Base-by-base conservation (phyloP, 1,140 invertebrate genomes). In the Leptonema lineaticorne region DNA sequence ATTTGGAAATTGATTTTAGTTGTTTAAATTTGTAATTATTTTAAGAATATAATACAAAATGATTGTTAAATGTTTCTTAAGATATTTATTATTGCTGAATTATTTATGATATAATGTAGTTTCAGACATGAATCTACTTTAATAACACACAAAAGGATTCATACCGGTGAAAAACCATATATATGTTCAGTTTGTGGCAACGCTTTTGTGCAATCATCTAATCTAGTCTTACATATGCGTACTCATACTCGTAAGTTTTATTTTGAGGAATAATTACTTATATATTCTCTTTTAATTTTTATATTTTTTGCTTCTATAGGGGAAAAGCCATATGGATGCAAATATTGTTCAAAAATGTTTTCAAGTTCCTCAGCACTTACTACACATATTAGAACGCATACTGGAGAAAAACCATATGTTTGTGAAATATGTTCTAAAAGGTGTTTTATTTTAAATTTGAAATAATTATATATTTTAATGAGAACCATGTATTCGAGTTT, bases 191-290 rank as follows among this genome's bases (percentile, higher is more conserved):
- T 84, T 20, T 86, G 85, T 64, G 82, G 82, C 2, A 84, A 83
- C 69, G 79, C 79, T 0, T 88, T 87, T 68, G 79, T 87, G 60
- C 88, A 89, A 20, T 85, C 87, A 6, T 91, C 91, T n/a, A 88
- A 92, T 70, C 86, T 94, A 82, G 91, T 88, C 41, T 81, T 91
- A 48, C 92, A 93, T 74, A 85, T 92, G 81, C 86, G 85, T 27
- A 87, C 87, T 28, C 90, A 92, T 72, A 75, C 78, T 6, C 77
- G 82, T 14, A 73, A 75, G 37, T 75, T 41, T 69, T 57, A 77
- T 75, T 78, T 53, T 45, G 69, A 78, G 41, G 26, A 45, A 28
- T 48, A 58, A n/a, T n/a, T n/a, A n/a, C n/a, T 50, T 8, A 6
- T 14, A 14, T 26, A 26, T 26, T 2, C 2, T 33, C 5, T 33